These are phyloP conservation scores for Lacanobia oleracea DNA, from an alignment of 2,888 invertebrate species.

Conservation along the genomic window DNA sequence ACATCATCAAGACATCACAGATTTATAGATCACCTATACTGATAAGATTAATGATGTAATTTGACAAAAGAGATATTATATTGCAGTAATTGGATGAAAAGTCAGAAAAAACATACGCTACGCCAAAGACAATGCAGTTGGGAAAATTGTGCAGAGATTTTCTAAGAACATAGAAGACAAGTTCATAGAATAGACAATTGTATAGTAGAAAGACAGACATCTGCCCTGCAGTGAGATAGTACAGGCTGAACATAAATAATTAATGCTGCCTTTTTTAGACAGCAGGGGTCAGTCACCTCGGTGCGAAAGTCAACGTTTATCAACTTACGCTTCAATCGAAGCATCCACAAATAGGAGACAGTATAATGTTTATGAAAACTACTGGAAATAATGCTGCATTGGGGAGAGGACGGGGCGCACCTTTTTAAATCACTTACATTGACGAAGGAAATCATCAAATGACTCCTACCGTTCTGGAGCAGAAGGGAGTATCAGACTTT, in stretches of 20 bases:
- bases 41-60: constrained; percentile 3
- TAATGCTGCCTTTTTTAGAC: too few relatives aligned
- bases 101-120: not conserved
- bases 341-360: too few relatives aligned
- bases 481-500: too few relatives aligned
- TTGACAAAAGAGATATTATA: not conserved
- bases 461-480: too few relatives aligned
- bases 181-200: not conserved
- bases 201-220: not conserved
- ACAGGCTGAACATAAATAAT: too few relatives aligned
- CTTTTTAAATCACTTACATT: not conserved
- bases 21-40: not conserved
- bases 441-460: not conserved
- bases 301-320: too few relatives aligned
- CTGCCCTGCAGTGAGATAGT: too few relatives aligned
- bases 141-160: not conserved
- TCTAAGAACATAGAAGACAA: not conserved
- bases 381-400: too few relatives aligned
- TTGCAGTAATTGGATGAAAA: not conserved
- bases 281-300: too few relatives aligned
- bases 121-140: not conserved
- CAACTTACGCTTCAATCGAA: too few relatives aligned
- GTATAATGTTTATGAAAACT: too few relatives aligned
- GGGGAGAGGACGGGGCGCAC: too few relatives aligned
- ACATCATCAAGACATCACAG: not conserved